Evolutionary conservation across 2,888 invertebrate species (phyloP), one percentile per base, ranked within the genome.

Genomic region (Ormia ochracea): DNA sequence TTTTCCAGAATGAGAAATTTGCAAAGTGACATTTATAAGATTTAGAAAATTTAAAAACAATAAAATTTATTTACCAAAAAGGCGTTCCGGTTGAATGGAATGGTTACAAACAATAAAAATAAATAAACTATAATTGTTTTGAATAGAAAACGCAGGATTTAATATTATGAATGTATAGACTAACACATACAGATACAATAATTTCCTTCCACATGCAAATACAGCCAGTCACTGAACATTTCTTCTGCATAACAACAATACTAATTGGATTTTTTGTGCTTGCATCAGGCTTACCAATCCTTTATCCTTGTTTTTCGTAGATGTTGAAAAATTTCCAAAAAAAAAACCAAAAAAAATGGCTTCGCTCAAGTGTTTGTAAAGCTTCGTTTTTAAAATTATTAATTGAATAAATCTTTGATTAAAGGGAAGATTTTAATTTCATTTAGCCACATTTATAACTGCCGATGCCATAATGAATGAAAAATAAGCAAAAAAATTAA

Each of bases 141-240:
- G 33, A 10, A 54, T 17, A 48, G 10, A 38, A 41, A 41, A 10
- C 12, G 17, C 23, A n/a, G 19, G 31, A 63, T 23, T 26, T 48
- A 48, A 21, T 17, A 48, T 50, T 36, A 65, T 50, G 23, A 50
- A 50, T 28, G 6, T 6, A 21, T 31, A 23, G 10, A 50, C 7
- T 17, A 23, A 36, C 23, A 28, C n/a, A 56, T 36, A 56, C 17
- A 14, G 1, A 17, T 23, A 36, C 6, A 21, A 50, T 12, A 41
- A 61, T 14, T 72, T 54, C 56, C 76, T 76, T 70, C 63, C 56
- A 54, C 61, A 36, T 68, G 52, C 74, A 41, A 66, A 74, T n/a
- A 52, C 26, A 63, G 14, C 28, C 26, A 26, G 9, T 26, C 33
- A 45, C 21, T 19, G 48, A 19, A 19, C 5, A 6, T 43, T 58